phyloP scores from a whole-genome alignment of 2,113 vertebrate species.

The Anolis sagrei region DNA sequence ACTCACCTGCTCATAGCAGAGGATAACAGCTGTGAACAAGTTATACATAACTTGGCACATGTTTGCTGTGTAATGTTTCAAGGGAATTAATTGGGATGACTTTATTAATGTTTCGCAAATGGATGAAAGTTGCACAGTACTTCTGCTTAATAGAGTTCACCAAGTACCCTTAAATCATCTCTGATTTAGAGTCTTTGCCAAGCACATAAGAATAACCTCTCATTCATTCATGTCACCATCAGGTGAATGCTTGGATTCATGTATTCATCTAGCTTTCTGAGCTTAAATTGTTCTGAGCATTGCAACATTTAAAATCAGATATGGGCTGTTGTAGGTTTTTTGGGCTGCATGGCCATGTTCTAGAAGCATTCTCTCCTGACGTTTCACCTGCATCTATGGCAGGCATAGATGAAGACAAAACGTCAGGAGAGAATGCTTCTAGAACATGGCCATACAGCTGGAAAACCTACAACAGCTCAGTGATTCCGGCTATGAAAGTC shows the following conservation, averaged over 20 bases:
- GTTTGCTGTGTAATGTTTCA: not conserved
- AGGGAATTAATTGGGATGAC: not conserved
- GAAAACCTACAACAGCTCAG: too few relatives aligned
- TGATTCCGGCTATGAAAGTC: too few relatives aligned
- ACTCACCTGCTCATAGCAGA: not conserved
- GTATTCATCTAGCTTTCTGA: not conserved
- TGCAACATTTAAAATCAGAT: not conserved
- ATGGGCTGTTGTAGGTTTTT: too few relatives aligned
- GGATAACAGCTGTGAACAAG: not conserved
- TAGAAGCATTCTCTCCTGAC: too few relatives aligned
- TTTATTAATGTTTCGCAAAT: not conserved
- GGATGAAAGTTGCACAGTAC: not conserved
- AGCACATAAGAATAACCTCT: not conserved
- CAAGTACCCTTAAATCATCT: not conserved
- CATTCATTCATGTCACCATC: not conserved
- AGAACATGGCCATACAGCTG: too few relatives aligned
- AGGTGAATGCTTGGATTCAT: not conserved
- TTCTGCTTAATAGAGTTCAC: not conserved
- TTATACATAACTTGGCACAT: not conserved
- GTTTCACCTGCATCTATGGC: too few relatives aligned
- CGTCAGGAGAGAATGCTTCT: too few relatives aligned
- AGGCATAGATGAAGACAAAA: too few relatives aligned
- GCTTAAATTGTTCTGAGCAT: not conserved
- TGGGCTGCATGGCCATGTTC: too few relatives aligned
- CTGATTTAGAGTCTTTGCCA: not conserved